A percentile compares a stretch with the other conserved stretches of the same genome.
Evolutionary conservation across 2,113 vertebrate genomes (phyloP).

Genomic region (Glaucomys volans): DNA sequence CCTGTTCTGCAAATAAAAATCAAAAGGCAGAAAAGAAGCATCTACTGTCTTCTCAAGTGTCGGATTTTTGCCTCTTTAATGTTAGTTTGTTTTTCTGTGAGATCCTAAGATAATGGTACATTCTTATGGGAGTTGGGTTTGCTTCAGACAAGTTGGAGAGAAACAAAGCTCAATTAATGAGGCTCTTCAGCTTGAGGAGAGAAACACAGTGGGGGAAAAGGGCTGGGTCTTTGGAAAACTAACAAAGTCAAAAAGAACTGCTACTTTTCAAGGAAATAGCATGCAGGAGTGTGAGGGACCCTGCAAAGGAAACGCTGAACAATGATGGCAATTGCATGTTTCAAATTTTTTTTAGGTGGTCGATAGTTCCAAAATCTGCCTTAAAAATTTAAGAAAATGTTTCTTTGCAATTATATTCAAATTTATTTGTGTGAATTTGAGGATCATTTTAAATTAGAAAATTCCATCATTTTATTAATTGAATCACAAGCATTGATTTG

Average conservation of each 20-base stretch:
- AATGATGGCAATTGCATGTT: accelerated
- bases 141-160: background rate
- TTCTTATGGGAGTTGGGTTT: background rate
- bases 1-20: background rate
- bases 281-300: background rate
- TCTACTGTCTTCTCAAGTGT: background rate
- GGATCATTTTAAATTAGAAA: background rate
- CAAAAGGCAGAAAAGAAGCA: background rate
- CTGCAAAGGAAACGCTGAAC: background rate
- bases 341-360: background rate
- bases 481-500: background rate
- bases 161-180: conserved; percentile 19
- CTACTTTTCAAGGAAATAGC: background rate
- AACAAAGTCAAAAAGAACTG: background rate
- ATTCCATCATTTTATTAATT: background rate
- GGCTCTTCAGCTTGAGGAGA: background rate
- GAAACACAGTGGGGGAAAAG: background rate
- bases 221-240: background rate
- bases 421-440: background rate
- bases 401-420: background rate
- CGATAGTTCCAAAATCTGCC: background rate
- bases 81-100: background rate
- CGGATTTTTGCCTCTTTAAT: background rate
- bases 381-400: background rate
- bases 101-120: background rate